Evolutionary conservation across 2,888 invertebrate genomes (phyloP).

Genomic region (Priocnemis perturbator): DNA sequence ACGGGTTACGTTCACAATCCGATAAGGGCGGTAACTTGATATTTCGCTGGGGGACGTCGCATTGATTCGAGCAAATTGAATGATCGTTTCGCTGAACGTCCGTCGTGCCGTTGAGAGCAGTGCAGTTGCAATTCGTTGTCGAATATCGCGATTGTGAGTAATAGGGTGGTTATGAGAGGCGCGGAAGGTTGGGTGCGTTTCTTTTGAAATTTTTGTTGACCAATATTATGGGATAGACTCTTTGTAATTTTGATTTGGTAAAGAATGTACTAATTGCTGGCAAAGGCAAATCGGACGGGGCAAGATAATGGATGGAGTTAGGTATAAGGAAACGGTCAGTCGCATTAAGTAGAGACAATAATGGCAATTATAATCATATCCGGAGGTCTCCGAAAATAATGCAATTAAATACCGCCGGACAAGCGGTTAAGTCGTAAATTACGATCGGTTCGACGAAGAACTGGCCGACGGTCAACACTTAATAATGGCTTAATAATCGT

Average conservation of each 20-base stretch:
- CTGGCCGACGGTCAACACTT: conserved; percentile 21
- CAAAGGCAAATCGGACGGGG: neutral
- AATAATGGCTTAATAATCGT: conserved; percentile 62
- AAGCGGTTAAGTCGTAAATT: conserved; percentile 62
- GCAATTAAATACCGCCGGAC: conserved; percentile 62
- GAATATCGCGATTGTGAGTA: neutral
- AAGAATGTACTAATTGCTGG: neutral
- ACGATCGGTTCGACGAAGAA: conserved; percentile 56
- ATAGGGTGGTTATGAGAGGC: neutral
- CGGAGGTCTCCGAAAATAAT: conserved; percentile 43
- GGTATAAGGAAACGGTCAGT: conserved; percentile 21
- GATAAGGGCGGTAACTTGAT: conserved; percentile 57
- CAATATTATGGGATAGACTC: no score
- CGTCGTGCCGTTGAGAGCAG: neutral
- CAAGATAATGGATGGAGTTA: conserved; percentile 18
- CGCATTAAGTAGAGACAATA: conserved; percentile 31
- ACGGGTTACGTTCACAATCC: conserved; percentile 42
- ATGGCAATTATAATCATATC: conserved; percentile 50
- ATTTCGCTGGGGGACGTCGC: conserved; percentile 49
- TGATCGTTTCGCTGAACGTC: conserved; percentile 45
- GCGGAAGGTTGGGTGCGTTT: neutral
- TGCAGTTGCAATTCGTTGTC: neutral
- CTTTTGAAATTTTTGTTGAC: no score
- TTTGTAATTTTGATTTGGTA: no score
- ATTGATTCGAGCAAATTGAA: conserved; percentile 58